Conservation (phyloP, 2,797 vertebrate genomes). For the Parotocinclus haroldoi region DNA sequence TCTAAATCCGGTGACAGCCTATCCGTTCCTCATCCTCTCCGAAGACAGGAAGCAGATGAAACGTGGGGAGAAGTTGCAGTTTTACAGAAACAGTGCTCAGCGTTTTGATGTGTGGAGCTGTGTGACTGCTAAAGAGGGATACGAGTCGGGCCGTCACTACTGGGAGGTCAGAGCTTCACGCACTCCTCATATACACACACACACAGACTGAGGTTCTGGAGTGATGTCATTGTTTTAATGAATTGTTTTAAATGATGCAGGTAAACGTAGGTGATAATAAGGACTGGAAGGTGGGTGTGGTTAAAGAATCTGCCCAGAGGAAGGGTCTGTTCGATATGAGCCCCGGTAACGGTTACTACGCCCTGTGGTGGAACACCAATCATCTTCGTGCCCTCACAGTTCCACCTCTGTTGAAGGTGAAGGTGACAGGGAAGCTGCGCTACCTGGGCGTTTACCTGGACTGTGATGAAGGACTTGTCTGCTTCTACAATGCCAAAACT, state of each 20-base stretch:
- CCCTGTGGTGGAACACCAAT: conserved; percentile 68
- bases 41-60: conserved; percentile 74
- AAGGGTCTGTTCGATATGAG: conserved; percentile 75
- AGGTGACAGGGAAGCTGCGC: conserved; percentile 53
- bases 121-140: conserved; percentile 63
- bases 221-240: too few relatives aligned
- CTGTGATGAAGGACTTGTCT: conserved; percentile 66
- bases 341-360: conserved; percentile 63
- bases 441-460: conserved; percentile 70
- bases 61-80: conserved; percentile 73
- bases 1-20: conserved; percentile 72
- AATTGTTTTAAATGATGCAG: conserved; percentile 44
- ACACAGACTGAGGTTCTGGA: not conserved
- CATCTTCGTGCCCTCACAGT: conserved; percentile 63
- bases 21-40: conserved; percentile 74
- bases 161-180: conserved; percentile 64
- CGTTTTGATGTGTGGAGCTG: conserved; percentile 76
- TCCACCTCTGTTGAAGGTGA: conserved; percentile 65
- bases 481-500: conserved; percentile 68
- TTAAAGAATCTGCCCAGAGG: conserved; percentile 64
- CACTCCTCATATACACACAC: too few relatives aligned
- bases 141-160: conserved; percentile 67
- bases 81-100: conserved; percentile 65
- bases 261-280: conserved; percentile 68
- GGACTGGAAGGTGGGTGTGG: conserved; percentile 74